Percentiles rank a stretch among this genome's conserved stretches.
Conservation (phyloP, 2,797 vertebrate genomes). For the Hydrophis major region DNA sequence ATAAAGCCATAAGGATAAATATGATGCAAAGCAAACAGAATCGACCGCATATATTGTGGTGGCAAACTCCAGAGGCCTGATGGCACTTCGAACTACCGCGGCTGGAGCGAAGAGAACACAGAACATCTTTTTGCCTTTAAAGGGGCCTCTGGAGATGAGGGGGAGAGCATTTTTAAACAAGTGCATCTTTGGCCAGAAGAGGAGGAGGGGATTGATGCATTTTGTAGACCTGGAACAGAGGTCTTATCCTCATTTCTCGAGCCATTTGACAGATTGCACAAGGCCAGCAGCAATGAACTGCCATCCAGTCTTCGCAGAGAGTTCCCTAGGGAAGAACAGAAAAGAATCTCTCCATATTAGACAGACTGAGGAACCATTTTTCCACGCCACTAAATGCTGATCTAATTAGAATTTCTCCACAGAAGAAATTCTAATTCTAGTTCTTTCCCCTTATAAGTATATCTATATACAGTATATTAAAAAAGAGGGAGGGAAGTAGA, state of each 20-base stretch:
- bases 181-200: constrained; percentile 33
- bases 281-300: constrained; percentile 78
- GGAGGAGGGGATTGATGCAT: constrained; percentile 60
- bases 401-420: constrained; percentile 1
- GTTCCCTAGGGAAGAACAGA: constrained; percentile 66
- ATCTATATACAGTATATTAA: too few relatives aligned
- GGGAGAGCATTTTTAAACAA: constrained; percentile 14
- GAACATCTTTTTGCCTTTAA: not conserved
- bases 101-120: fast-evolving
- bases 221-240: constrained; percentile 74
- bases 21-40: not conserved
- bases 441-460: not conserved
- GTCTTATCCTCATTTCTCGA: constrained; percentile 78
- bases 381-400: not conserved
- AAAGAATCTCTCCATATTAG: not conserved
- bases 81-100: not conserved
- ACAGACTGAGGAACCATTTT: not conserved
- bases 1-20: not conserved
- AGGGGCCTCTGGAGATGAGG: not conserved
- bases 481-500: not conserved
- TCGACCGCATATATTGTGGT: not conserved
- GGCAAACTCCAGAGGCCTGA: not conserved
- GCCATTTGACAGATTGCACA: constrained; percentile 81
- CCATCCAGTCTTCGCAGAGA: constrained; percentile 76
- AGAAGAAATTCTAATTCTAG: not conserved